Base-by-base conservation (phyloP, 2,113 vertebrate genomes). In the Anas platyrhynchos region DNA sequence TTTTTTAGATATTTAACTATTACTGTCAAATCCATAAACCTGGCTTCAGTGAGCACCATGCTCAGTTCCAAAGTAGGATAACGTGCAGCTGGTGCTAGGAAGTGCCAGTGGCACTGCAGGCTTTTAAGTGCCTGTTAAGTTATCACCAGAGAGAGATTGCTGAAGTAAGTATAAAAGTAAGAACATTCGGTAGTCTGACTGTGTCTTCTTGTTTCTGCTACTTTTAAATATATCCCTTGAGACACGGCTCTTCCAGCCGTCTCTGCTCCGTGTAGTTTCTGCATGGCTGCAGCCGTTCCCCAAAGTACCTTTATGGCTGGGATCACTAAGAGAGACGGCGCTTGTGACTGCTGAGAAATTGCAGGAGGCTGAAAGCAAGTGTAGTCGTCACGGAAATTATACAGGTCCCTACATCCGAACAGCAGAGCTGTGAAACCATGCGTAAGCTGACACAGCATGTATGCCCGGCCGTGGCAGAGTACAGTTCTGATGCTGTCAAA, bases 311-410 rank as follows among this genome's bases (percentile, higher is more conserved):
- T 48, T 26, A 9, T 18, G 62, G 62, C n/a, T 80, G 54, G 66
- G 27, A 56, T 61, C 5, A 0, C n/a, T 14, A 3, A 5, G 44
- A 20, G 55, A 62, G 44, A 21, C 21, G 10, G 26, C 2, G 4
- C 54, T 43, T 34, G 62, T 7, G 56, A 16, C 48, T 58, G 55
- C 41, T n/a, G 50, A 36, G 52, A 23, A n/a, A 11, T n/a, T 13
- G 11, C 6, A 75, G 65, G 56, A 56, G 26, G 22, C 22, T 58
- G 46, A 59, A 59, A 26, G 38, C 26, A 27, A 43, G 26, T 7
- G 55, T n/a, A 11, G 31, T 22, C 26, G 9, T 43, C 22, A 7
- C 5, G 6, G 75, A 81, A 52, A 38, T 63, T 11, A 22, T 8
- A 20, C 5, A 13, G 21, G 2, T 62, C 74, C 43, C 38, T 23